A percentile compares a stretch with the other conserved stretches of the same genome.
Conservation (phyloP, 2,797 vertebrate genomes). For the Cyprinodon diabolis region DNA sequence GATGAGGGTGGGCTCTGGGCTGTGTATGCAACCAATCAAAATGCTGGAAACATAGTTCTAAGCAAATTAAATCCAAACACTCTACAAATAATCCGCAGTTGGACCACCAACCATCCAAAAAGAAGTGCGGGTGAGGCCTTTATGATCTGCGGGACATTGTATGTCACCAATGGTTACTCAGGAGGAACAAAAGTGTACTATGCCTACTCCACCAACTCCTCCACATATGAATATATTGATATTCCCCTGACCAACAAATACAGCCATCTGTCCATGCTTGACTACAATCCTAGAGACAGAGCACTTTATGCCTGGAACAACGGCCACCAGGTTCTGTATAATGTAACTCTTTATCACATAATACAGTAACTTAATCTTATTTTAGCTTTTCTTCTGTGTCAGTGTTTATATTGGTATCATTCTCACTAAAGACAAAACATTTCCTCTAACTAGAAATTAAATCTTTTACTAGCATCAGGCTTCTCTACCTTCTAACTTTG, state of each 20-base stretch:
- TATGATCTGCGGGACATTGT: conserved; percentile 96
- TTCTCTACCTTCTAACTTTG: background rate
- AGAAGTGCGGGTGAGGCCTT: conserved; percentile 94
- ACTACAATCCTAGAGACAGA: conserved; percentile 96
- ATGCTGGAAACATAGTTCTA: conserved; percentile 94
- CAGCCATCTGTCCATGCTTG: conserved; percentile 96
- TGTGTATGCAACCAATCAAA: conserved; percentile 95
- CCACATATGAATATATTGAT: conserved; percentile 97
- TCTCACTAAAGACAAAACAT: background rate
- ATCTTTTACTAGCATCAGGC: background rate
- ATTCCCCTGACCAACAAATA: conserved; percentile 96
- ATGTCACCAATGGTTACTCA: conserved; percentile 95
- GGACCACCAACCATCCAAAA: conserved; percentile 95
- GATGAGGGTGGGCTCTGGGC: conserved; percentile 96
- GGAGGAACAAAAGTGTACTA: conserved; percentile 97
- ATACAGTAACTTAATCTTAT: conserved; percentile 66
- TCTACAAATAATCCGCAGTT: conserved; percentile 90
- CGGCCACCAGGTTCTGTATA: conserved; percentile 95
- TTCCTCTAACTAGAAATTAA: no score
- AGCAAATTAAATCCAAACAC: conserved; percentile 93
- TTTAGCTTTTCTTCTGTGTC: background rate
- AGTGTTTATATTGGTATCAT: background rate
- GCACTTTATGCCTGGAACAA: conserved; percentile 98
- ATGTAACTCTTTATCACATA: conserved; percentile 82
- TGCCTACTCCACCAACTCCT: conserved; percentile 94